phyloP scores from a whole-genome alignment of 1,140 invertebrate species.

The Drosophila varians region DNA sequence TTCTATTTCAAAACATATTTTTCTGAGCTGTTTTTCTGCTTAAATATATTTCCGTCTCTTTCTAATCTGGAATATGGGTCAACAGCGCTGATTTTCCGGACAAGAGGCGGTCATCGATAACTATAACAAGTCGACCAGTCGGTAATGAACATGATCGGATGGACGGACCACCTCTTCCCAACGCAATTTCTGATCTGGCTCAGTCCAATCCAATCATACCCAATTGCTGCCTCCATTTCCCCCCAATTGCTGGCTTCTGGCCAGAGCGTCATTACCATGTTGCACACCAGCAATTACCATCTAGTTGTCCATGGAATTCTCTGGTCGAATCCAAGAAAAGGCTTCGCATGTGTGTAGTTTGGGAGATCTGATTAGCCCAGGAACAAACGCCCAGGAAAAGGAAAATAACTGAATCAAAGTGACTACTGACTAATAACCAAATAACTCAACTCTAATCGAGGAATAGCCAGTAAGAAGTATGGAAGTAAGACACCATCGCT shows the following conservation, averaged over 20 bases:
- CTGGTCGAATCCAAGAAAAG: constrained; percentile 9
- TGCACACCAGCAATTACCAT: constrained; percentile 51
- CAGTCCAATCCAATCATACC: constrained; percentile 37
- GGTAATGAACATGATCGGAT: constrained; percentile 23
- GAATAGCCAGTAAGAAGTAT: too few relatives aligned
- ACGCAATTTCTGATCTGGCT: background rate
- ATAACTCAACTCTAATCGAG: too few relatives aligned
- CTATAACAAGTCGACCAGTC: constrained; percentile 3
- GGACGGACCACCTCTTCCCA: constrained; percentile 11
- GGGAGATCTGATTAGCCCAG: constrained; percentile 26
- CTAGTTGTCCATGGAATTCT: constrained; percentile 38
- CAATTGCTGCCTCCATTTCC: constrained; percentile 33
- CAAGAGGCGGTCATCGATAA: constrained; percentile 1
- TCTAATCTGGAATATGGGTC: constrained; percentile 19
- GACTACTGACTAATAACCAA: too few relatives aligned
- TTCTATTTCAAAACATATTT: too few relatives aligned
- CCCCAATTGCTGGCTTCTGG: constrained; percentile 11
- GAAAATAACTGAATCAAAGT: background rate
- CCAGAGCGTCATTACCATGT: constrained; percentile 39
- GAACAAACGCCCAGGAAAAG: constrained; percentile 1
- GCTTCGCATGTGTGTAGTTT: constrained; percentile 14
- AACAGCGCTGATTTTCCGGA: background rate
- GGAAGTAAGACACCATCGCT: too few relatives aligned
- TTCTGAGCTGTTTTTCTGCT: too few relatives aligned
- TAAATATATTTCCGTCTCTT: background rate